Base-by-base conservation (phyloP, 2,113 vertebrate genomes). In the Corythoichthys intestinalis region DNA sequence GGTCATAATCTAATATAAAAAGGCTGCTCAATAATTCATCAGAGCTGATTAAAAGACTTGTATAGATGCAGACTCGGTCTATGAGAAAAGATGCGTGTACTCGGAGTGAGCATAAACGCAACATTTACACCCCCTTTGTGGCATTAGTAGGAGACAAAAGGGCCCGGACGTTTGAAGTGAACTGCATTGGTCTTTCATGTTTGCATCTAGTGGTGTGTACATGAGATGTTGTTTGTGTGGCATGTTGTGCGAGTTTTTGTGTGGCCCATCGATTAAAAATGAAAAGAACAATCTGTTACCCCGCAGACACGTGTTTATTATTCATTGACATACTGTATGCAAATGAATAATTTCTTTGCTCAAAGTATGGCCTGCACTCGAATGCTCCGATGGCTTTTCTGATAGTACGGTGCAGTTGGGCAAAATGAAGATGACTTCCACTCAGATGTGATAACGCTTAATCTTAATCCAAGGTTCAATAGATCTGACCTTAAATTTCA, bases 231-330 rank as follows among this genome's bases (percentile, higher is more conserved):
- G 49, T 49, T 69, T 65, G 47, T 39, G 66, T n/a, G 53, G 71
- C 78, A 64, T 71, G 67, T 69, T 20, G 70, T 72, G 67, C 4
- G 52, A 64, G 65, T 73, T 72, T 72, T 49, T 73, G 81, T 46
- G 76, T 59, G 72, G 74, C 65, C 81, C 80, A 77, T 87, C 70
- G 65, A 65, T 91, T 83, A 91, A 90, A 91, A 78, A 91, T 90
- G 84, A 81, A 91, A 78, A 81, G 72, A 77, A 81, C 87, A 91
- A 91, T 91, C 89, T 91, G 89, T 88, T 86, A 71, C 84, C 83
- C 88, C 37, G 68, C 83, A 85, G 86, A 87, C 75, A 76, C 20
- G 70, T 69, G 37, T 87, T 86, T 78, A 91, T 89, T 87, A 90
- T 90, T 89, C 78, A 90, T 87, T 20, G 39, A 59, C 84, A 89